Conservation (phyloP, 2,113 vertebrate species). For the Rallus limicola region DNA sequence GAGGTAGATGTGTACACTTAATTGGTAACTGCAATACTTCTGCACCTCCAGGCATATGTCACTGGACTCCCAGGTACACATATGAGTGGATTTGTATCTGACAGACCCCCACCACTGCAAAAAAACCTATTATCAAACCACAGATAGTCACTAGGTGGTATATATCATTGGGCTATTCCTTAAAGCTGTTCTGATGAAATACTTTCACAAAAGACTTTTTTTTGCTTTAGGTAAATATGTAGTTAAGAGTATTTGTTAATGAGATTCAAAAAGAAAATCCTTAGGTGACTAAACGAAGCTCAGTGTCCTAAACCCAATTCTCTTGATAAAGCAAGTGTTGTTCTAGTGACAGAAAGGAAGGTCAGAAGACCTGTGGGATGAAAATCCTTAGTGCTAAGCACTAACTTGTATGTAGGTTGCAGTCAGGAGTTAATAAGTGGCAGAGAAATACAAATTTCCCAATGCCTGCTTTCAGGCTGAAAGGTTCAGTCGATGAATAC, state of each 20-base stretch:
- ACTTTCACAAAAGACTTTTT: neutral
- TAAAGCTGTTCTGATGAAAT: neutral
- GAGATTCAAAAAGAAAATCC: neutral
- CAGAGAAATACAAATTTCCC: neutral
- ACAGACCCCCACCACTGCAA: neutral
- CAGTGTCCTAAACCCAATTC: neutral
- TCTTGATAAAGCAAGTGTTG: neutral
- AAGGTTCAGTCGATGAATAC: neutral
- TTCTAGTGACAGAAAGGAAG: neutral
- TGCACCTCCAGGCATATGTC: neutral
- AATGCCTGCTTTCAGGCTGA: neutral
- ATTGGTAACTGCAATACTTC: neutral
- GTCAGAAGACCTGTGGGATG: neutral
- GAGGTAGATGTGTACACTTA: neutral
- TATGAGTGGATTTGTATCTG: neutral
- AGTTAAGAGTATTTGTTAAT: neutral
- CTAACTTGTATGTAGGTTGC: neutral
- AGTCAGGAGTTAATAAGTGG: neutral
- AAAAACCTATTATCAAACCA: neutral
- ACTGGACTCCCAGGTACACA: neutral
- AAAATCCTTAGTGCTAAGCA: neutral
- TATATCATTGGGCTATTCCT: neutral
- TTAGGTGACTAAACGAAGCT: neutral
- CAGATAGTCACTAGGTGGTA: neutral
- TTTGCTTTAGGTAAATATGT: neutral